These are phyloP conservation scores for Antitype chi DNA, from an alignment of 2,888 invertebrate genomes.

Conservation along the genomic window DNA sequence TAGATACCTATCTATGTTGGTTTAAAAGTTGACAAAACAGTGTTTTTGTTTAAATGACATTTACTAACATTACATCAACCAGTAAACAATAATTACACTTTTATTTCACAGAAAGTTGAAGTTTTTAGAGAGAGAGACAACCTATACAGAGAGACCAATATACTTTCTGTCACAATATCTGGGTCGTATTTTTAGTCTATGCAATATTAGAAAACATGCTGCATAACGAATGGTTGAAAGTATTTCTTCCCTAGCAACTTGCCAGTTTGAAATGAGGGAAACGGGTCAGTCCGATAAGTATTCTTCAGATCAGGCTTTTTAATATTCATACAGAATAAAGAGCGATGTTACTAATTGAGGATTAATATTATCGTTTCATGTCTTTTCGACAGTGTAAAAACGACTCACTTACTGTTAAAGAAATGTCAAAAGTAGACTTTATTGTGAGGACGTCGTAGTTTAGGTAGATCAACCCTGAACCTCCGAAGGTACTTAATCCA, in stretches of 20 bases:
- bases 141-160: background rate
- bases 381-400: background rate
- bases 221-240: background rate
- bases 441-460: background rate
- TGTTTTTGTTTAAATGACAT: background rate
- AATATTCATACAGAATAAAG: background rate
- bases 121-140: background rate
- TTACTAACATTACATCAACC: background rate
- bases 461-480: background rate
- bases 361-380: background rate
- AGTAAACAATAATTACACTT: background rate
- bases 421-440: background rate
- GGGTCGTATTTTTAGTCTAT: background rate
- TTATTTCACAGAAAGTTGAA: background rate
- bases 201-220: conserved; percentile 10
- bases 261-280: conserved; percentile 36
- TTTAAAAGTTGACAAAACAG: background rate
- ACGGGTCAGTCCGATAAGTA: conserved; percentile 23
- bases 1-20: background rate
- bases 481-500: background rate
- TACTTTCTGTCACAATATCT: background rate
- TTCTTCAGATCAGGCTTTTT: background rate
- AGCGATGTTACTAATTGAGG: background rate
- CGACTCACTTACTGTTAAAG: background rate
- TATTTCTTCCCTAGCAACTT: conserved; percentile 24